Conservation (phyloP, 1,140 invertebrate species). For the Mesaphorura yosii region DNA sequence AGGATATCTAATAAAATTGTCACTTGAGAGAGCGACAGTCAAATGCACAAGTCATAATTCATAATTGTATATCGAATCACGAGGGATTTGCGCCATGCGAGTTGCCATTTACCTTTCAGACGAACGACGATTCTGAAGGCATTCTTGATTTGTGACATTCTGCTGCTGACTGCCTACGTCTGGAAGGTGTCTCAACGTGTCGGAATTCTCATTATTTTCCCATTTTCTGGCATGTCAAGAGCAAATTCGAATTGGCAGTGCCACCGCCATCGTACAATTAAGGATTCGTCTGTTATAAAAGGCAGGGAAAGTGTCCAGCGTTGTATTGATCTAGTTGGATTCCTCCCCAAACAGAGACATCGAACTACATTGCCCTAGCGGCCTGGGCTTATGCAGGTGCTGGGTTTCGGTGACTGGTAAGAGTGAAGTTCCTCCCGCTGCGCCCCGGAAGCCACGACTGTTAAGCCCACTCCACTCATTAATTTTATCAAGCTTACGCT, state of each 20-base stretch:
- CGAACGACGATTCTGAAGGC: not conserved
- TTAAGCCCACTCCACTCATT: conserved; percentile 32
- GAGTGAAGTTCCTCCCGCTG: conserved; percentile 32
- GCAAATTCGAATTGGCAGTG: no score
- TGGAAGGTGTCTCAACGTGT: not conserved
- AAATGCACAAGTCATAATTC: conserved; percentile 26
- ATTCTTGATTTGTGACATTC: no score
- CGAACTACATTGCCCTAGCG: no score
- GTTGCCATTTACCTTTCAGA: no score
- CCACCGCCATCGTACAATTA: conserved; percentile 16
- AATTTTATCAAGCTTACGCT: conserved; percentile 32
- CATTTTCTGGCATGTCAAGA: no score
- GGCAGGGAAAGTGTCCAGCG: no score
- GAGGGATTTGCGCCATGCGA: not conserved
- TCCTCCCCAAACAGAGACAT: no score
- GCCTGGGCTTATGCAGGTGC: no score
- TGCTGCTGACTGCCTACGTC: no score
- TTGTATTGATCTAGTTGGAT: no score
- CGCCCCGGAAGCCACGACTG: conserved; percentile 32
- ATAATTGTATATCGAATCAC: conserved; percentile 29
- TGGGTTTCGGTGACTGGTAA: no score
- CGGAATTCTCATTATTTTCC: not conserved
- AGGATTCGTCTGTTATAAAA: no score
- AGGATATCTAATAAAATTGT: conserved; percentile 31
- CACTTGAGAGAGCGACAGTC: conserved; percentile 24